These are phyloP conservation scores for Beaufortia kweichowensis DNA, from an alignment of 2,113 vertebrate genomes.

Conservation along the genomic window DNA sequence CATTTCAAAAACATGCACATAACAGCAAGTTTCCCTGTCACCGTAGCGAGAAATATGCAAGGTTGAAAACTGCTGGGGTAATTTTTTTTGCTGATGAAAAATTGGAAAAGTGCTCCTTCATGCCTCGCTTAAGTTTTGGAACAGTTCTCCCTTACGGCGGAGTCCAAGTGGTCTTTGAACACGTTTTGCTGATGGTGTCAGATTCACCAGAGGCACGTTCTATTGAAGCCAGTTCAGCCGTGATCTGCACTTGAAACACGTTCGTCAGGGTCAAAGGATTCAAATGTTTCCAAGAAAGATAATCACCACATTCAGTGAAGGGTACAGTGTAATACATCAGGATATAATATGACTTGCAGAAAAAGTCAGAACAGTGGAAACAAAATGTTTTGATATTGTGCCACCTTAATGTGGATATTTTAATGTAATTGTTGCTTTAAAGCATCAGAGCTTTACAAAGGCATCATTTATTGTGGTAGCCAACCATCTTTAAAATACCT, in stretches of 20 bases:
- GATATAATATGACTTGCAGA: not conserved
- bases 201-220: not conserved
- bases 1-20: constrained; percentile 31
- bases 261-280: constrained; percentile 26
- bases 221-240: constrained; percentile 23
- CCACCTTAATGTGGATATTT: not conserved
- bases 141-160: constrained; percentile 18
- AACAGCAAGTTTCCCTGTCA: constrained; percentile 9
- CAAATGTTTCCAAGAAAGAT: not conserved
- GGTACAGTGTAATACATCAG: not conserved
- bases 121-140: constrained; percentile 34
- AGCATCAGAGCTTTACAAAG: no score
- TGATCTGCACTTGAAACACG: constrained; percentile 33
- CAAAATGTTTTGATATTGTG: not conserved
- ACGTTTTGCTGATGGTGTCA: constrained; percentile 29
- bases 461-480: no score
- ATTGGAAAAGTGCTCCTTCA: constrained; percentile 29
- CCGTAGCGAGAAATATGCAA: constrained; percentile 29
- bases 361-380: not conserved
- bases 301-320: not conserved
- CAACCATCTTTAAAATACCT: no score
- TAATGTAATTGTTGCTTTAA: no score
- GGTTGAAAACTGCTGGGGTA: constrained; percentile 11
- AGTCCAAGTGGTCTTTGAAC: constrained; percentile 15
- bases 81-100: constrained; percentile 43